These are phyloP conservation scores for Motacilla tschutschensis DNA, from an alignment of 2,113 vertebrate species.

Conservation along the genomic window DNA sequence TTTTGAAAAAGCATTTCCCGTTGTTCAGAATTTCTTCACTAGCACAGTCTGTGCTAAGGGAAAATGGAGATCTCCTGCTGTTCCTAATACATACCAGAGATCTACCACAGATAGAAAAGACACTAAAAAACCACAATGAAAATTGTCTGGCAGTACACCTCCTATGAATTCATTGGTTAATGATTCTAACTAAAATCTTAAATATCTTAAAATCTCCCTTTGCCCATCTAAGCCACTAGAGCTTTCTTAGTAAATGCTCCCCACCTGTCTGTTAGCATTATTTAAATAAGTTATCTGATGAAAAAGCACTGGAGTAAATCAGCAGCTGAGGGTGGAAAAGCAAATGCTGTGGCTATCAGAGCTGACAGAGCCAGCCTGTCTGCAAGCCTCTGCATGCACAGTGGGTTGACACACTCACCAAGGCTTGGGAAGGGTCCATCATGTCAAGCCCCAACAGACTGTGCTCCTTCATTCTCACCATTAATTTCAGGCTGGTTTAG, in stretches of 20 bases:
- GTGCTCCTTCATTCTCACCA: background rate
- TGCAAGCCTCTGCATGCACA: background rate
- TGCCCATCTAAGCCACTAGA: background rate
- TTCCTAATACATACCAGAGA: slow-evolving; percentile 3
- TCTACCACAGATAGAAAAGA: background rate
- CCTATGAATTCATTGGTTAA: background rate
- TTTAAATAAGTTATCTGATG: slow-evolving; percentile 1
- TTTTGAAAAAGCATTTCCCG: background rate
- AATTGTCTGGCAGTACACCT: background rate
- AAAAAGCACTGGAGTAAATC: slow-evolving; percentile 10
- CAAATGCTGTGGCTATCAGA: slow-evolving; percentile 22
- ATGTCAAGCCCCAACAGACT: background rate
- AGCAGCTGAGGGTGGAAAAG: slow-evolving; percentile 2
- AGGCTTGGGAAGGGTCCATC: background rate
- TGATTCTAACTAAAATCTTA: background rate
- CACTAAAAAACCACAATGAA: background rate
- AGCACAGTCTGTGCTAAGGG: background rate
- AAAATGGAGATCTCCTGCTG: slow-evolving; percentile 1
- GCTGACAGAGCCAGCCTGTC: slow-evolving; percentile 19
- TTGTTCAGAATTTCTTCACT: background rate
- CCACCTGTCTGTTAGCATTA: background rate
- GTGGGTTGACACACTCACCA: background rate
- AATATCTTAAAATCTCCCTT: background rate
- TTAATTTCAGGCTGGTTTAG: background rate
- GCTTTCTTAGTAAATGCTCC: background rate